phyloP scores from a whole-genome alignment of 2,888 invertebrate genomes.

The Antitype chi region DNA sequence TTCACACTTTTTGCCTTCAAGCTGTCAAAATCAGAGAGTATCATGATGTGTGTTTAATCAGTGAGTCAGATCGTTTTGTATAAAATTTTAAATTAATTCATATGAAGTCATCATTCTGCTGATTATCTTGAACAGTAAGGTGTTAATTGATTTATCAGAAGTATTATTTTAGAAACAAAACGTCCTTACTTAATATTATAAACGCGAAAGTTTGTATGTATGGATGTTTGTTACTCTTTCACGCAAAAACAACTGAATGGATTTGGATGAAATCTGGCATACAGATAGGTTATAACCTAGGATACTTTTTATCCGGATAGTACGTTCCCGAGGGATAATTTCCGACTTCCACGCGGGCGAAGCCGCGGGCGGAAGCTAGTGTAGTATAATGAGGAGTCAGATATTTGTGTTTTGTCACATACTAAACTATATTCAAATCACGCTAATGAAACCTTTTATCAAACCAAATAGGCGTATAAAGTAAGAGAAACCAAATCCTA shows the following conservation, averaged over 20 bases:
- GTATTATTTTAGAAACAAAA: neutral
- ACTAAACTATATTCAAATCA: neutral
- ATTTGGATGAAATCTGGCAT: too few species aligned
- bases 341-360: too few species aligned
- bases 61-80: constrained; percentile 37
- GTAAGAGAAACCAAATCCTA: neutral
- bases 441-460: neutral
- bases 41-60: constrained; percentile 21
- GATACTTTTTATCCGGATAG: too few species aligned
- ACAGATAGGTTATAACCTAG: too few species aligned
- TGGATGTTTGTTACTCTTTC: too few species aligned
- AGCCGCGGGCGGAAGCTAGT: too few species aligned
- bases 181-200: too few species aligned
- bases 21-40: constrained; percentile 14
- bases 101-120: constrained; percentile 41
- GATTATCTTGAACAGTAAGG: constrained; percentile 29
- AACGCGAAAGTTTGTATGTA: too few species aligned
- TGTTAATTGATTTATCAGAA: constrained; percentile 39
- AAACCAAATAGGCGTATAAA: neutral
- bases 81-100: constrained; percentile 20
- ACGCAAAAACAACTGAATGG: too few species aligned
- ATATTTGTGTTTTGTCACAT: neutral
- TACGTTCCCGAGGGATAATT: too few species aligned
- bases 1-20: neutral
- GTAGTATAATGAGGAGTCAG: neutral